Evolutionary conservation across 2,797 vertebrate species (phyloP), one percentile per base, ranked within the genome.

Genomic region (Bradypodion pumilum): DNA sequence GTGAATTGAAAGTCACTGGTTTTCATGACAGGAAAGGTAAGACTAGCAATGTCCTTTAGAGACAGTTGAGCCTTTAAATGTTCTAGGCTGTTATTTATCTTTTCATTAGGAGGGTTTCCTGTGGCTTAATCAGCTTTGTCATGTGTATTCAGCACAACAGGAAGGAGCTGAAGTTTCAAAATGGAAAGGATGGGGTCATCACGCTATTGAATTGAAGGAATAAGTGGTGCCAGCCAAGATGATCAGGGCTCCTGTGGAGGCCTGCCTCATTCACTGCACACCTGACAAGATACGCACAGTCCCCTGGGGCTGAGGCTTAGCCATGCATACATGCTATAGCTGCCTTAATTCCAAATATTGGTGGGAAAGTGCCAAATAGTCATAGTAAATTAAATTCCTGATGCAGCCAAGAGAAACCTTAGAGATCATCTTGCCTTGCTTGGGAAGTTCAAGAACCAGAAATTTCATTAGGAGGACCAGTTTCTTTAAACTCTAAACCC

Each of bases 241-340:
- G 86, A 80, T 68, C 86, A 88, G 0, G 0, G 75, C 63, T 87
- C 82, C 88, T 81, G 62, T 85, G 85, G 80, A 90, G 83, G 56
- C 21, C 63, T 90, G 84, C 87, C 69, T 91, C 78, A 74, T 84
- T 87, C 89, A 88, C 75, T 69, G 79, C 82, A 80, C 88, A 88
- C 82, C 87, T 90, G 91, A 93, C 79, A 87, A 91, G 88, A 88
- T 35, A 62, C n/a, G 68, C 56, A 52, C 56, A 65, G 89, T 82
- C 86, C 89, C 82, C 83, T 56, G 85, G 87, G 89, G 44, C 75
- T 73, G 78, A 74, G 72, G 81, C 88, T 19, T 92, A 91, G 86
- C 81, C 90, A 91, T 68, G 88, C 88, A 49, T 90, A 85, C 72
- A 4, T 79, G 89, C 86, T 89, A 89, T 90, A 94, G 92, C 90